Conservation (phyloP, 2,797 vertebrate species). For the Spondyliosoma cantharus region DNA sequence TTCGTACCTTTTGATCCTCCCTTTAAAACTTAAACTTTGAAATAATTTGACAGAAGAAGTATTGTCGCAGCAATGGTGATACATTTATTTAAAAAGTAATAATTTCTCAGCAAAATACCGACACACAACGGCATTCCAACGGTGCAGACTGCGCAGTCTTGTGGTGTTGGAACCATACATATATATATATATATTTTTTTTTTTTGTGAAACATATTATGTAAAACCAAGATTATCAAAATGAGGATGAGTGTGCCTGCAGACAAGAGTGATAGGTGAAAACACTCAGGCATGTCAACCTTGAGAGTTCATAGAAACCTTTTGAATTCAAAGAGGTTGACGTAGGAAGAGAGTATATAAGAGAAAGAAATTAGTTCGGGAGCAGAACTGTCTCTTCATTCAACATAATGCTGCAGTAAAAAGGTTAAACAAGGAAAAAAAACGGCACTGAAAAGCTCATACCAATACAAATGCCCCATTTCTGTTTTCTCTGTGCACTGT, state of each 20-base stretch:
- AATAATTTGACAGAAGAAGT: constrained; percentile 31
- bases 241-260: constrained; percentile 22
- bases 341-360: constrained; percentile 32
- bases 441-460: constrained; percentile 56
- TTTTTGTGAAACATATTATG: not conserved
- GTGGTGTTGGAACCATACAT: not conserved
- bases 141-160: not conserved
- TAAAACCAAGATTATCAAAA: constrained; percentile 8
- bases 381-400: constrained; percentile 57
- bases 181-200: not conserved
- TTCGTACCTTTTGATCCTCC: constrained; percentile 33
- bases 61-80: constrained; percentile 8
- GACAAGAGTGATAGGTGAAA: constrained; percentile 57
- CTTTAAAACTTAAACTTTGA: constrained; percentile 20
- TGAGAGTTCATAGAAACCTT: constrained; percentile 75
- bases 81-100: constrained; percentile 17
- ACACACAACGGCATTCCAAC: not conserved
- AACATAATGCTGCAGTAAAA: constrained; percentile 62
- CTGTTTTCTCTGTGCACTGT: constrained; percentile 61
- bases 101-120: not conserved
- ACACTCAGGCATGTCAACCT: constrained; percentile 67
- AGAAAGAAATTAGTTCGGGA: constrained; percentile 49
- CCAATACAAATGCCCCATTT: constrained; percentile 69
- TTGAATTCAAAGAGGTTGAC: constrained; percentile 65
- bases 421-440: constrained; percentile 58